phyloP scores from a whole-genome alignment of 2,797 vertebrate genomes.

The Silurus aristotelis region DNA sequence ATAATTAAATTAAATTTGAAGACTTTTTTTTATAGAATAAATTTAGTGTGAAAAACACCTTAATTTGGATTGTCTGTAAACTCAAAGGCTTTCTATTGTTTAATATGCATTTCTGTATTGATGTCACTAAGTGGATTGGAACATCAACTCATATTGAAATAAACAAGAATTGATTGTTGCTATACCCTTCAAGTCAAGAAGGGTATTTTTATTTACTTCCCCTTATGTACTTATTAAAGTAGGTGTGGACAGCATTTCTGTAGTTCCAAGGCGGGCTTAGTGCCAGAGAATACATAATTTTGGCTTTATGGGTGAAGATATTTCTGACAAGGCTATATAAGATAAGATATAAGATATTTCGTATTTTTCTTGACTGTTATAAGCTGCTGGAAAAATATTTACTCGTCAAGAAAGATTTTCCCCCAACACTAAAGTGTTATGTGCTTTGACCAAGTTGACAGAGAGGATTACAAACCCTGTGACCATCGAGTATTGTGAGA shows the following conservation, averaged over 20 bases:
- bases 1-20: background rate
- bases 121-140: background rate
- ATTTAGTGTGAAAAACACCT: background rate
- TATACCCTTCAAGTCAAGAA: background rate
- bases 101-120: background rate
- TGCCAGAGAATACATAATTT: background rate
- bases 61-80: background rate
- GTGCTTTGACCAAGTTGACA: no score
- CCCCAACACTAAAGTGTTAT: no score
- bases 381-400: conserved; percentile 1
- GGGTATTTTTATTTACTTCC: background rate
- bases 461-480: conserved; percentile 25
- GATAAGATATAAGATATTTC: background rate
- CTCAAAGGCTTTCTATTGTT: background rate
- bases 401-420: background rate
- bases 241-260: background rate
- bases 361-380: background rate
- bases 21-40: no score
- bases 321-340: background rate
- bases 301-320: background rate
- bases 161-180: no score
- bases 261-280: background rate
- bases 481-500: conserved; percentile 20
- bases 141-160: background rate
- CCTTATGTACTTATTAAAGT: background rate